Percentiles rank a stretch among this genome's conserved stretches.
These are phyloP conservation scores for Tachuris rubrigastra DNA, from an alignment of 2,113 vertebrate genomes.

Conservation along the genomic window DNA sequence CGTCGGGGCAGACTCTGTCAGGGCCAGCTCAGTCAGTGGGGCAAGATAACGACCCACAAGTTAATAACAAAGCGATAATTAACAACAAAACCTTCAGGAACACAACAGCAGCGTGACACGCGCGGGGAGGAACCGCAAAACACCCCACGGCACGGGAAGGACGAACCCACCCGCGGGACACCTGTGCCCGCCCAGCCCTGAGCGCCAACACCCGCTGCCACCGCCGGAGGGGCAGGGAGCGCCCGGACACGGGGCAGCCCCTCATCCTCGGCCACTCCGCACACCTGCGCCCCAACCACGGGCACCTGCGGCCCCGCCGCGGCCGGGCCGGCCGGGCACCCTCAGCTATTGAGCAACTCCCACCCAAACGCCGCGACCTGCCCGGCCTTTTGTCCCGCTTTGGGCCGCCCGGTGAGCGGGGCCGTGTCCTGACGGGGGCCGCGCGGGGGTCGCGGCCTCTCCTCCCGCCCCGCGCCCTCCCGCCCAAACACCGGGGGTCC, in stretches of 20 bases:
- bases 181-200: neutral
- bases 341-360: neutral
- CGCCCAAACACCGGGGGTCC: neutral
- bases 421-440: neutral
- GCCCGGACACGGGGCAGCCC: neutral
- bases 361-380: neutral
- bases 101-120: neutral
- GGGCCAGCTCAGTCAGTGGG: rapidly evolving
- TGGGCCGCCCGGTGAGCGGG: neutral
- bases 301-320: neutral
- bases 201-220: neutral
- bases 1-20: rapidly evolving
- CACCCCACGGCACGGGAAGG: rapidly evolving
- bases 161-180: neutral
- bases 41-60: rapidly evolving
- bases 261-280: neutral
- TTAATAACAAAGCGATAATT: neutral
- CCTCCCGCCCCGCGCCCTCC: neutral
- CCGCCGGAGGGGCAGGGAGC: neutral
- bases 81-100: neutral
- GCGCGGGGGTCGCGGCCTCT: neutral
- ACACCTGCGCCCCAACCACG: neutral
- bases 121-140: rapidly evolving
- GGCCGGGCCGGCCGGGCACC: neutral
- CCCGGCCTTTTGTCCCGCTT: neutral